A percentile compares a stretch with the other conserved stretches of the same genome.
Evolutionary conservation across 2,888 invertebrate species (phyloP).

Genomic region (Tortrix viridana): DNA sequence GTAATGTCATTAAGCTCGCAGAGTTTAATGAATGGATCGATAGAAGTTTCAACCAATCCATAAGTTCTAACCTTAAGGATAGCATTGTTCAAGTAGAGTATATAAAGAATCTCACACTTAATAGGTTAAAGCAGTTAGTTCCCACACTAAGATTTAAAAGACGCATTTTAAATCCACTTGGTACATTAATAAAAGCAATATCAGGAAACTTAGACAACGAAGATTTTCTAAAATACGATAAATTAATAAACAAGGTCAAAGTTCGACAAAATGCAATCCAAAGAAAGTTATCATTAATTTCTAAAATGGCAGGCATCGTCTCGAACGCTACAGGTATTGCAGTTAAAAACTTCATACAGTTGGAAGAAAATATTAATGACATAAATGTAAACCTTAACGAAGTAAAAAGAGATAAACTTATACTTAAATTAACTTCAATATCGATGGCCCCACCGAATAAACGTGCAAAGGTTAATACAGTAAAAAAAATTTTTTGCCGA

Average conservation of each 20-base stretch:
- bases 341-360: constrained; percentile 17
- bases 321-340: constrained; percentile 33
- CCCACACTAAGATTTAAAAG: background rate
- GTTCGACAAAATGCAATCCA: constrained; percentile 29
- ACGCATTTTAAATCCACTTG: no score
- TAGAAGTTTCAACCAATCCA: no score
- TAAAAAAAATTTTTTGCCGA: no score
- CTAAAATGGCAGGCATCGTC: constrained; percentile 37
- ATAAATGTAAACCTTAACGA: background rate
- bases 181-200: no score
- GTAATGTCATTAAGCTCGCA: constrained; percentile 33
- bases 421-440: no score
- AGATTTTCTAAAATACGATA: constrained; percentile 35
- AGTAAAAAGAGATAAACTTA: no score
- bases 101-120: constrained; percentile 28
- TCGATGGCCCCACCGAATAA: no score
- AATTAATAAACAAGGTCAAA: constrained; percentile 38
- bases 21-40: no score
- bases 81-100: constrained; percentile 36
- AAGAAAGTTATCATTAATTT: constrained; percentile 39
- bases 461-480: no score
- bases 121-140: constrained; percentile 33
- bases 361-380: constrained; percentile 8
- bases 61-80: no score
- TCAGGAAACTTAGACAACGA: no score